A percentile compares a stretch with the other conserved stretches of the same genome.
phyloP scores from a whole-genome alignment of 2,113 vertebrate genomes.

The Atractosteus spatula region DNA sequence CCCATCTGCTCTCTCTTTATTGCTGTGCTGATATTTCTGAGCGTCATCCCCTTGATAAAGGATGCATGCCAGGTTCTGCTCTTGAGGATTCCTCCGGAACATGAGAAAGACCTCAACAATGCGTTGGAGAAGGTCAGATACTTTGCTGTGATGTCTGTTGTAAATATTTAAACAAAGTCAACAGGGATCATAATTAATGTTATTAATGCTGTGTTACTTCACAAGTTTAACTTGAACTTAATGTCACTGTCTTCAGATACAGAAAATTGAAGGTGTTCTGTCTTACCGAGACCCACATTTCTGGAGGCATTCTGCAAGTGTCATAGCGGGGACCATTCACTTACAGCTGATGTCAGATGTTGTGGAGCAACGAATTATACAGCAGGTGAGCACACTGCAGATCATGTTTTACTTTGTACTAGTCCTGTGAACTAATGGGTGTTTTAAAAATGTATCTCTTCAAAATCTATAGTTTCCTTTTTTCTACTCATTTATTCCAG shows the following conservation, averaged over 20 bases:
- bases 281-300: slow-evolving; percentile 95
- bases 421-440: neutral
- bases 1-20: slow-evolving; percentile 97
- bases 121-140: slow-evolving; percentile 88
- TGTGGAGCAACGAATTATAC: slow-evolving; percentile 89
- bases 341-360: slow-evolving; percentile 90
- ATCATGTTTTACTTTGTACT: neutral
- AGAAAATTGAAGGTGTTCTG: slow-evolving; percentile 92
- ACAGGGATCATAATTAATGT: too few species aligned
- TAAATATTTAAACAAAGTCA: too few species aligned
- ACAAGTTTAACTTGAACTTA: too few species aligned
- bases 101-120: slow-evolving; percentile 84
- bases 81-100: slow-evolving; percentile 78
- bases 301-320: slow-evolving; percentile 91
- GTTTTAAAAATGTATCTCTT: neutral
- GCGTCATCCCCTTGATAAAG: slow-evolving; percentile 91
- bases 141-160: too few species aligned
- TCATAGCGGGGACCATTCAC: slow-evolving; percentile 92
- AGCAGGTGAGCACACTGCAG: slow-evolving; percentile 73
- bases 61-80: slow-evolving; percentile 92
- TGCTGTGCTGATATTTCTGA: slow-evolving; percentile 89
- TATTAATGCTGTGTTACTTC: too few species aligned
- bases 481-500: neutral
- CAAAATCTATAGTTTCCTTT: neutral
- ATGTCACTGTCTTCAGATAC: slow-evolving; percentile 70